A percentile compares a stretch with the other conserved stretches of the same genome.
phyloP scores from a whole-genome alignment of 2,797 vertebrate species.

The Clarias pachynema region DNA sequence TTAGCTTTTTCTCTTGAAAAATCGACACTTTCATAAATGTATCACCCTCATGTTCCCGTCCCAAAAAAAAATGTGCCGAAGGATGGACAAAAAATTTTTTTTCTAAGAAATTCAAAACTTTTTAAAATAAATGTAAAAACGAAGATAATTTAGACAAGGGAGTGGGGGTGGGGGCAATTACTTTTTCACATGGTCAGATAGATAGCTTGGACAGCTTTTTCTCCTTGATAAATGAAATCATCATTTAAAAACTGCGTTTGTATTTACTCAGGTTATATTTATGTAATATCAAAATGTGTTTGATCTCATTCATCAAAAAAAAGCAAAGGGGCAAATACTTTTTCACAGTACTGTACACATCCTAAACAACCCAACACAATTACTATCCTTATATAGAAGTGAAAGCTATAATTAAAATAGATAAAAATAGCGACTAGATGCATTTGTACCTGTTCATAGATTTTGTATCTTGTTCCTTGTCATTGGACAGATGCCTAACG shows the following conservation, averaged over 20 bases:
- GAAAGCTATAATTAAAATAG: not conserved
- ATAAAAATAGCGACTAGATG: no score
- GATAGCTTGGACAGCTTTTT: no score
- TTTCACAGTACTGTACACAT: not conserved
- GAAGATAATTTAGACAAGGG: not conserved
- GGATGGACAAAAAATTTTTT: conserved; percentile 28
- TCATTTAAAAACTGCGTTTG: no score
- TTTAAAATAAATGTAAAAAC: conserved; percentile 32
- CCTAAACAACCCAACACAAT: not conserved
- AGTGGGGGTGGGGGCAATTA: no score
- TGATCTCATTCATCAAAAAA: no score
- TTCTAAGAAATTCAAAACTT: conserved; percentile 61
- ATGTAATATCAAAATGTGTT: no score
- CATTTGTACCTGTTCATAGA: conserved; percentile 52
- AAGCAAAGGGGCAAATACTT: no score
- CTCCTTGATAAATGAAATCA: no score
- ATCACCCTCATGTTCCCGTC: not conserved
- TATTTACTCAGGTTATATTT: no score
- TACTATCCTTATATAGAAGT: not conserved
- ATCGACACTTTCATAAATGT: not conserved
- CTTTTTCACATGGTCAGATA: no score
- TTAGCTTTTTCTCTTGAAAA: not conserved
- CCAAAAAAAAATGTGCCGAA: conserved; percentile 33
- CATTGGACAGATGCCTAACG: conserved; percentile 9
- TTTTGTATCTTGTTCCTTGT: conserved; percentile 30